Conservation (phyloP, 2,797 vertebrate species). For the Manis javanica region DNA sequence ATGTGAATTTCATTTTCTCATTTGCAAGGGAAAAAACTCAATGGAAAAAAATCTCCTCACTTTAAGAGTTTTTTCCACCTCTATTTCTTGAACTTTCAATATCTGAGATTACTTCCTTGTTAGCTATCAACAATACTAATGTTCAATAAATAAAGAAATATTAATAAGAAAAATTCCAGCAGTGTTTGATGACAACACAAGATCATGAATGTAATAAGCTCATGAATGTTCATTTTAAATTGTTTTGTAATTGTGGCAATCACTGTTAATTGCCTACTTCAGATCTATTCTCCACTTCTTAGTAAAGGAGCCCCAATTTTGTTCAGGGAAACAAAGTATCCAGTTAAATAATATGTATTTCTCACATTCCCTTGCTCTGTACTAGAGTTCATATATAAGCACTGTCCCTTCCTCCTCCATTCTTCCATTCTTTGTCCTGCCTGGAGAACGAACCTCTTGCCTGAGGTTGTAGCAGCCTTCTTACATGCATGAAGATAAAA, state of each 20-base stretch:
- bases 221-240: neutral
- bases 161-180: neutral
- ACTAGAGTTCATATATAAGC: neutral
- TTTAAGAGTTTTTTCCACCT: neutral
- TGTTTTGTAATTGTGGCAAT: neutral
- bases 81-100: slow-evolving; percentile 35
- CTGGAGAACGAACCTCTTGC: neutral
- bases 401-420: neutral
- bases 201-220: neutral
- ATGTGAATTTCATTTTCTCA: slow-evolving; percentile 28
- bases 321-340: neutral
- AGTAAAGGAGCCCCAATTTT: neutral
- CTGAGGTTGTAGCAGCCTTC: neutral
- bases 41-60: neutral
- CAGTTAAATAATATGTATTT: neutral
- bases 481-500: neutral
- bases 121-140: neutral
- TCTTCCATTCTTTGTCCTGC: neutral
- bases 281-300: neutral
- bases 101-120: slow-evolving; percentile 34
- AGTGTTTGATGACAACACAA: neutral
- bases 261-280: neutral
- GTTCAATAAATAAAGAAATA: neutral
- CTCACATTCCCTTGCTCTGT: neutral
- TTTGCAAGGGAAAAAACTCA: neutral